phyloP scores from a whole-genome alignment of 2,113 vertebrate species.

The Ophiodon elongatus region DNA sequence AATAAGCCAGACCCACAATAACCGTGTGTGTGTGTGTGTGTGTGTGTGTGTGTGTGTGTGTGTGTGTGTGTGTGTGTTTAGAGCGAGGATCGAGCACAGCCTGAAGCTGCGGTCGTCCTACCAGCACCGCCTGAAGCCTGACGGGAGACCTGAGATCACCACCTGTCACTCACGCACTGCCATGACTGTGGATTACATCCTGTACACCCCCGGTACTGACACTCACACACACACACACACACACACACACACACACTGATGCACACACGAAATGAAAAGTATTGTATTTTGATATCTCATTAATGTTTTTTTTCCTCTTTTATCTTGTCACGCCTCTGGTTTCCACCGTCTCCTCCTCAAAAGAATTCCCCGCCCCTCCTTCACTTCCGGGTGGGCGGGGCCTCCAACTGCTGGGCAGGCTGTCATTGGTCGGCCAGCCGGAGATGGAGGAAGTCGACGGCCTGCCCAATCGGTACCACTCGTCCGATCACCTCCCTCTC shows the following conservation, averaged over 20 bases:
- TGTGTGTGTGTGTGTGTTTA: slow-evolving; percentile 24
- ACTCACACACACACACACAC: slow-evolving; percentile 22
- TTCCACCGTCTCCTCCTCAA: background rate
- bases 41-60: background rate
- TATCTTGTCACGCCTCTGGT: background rate
- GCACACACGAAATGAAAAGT: no score
- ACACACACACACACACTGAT: slow-evolving; percentile 24
- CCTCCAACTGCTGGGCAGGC: slow-evolving; percentile 89
- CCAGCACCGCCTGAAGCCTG: slow-evolving; percentile 87
- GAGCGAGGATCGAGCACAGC: slow-evolving; percentile 85
- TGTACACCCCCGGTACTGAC: slow-evolving; percentile 86
- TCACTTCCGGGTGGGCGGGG: slow-evolving; percentile 78
- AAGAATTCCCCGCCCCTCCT: slow-evolving; percentile 14
- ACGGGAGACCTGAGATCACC: slow-evolving; percentile 91
- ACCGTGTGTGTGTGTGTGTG: no score
- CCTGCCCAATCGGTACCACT: slow-evolving; percentile 91
- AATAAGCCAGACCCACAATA: no score
- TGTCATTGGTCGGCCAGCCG: slow-evolving; percentile 89
- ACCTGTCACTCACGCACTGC: slow-evolving; percentile 93
- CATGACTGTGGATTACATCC: slow-evolving; percentile 96
- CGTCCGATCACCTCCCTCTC: slow-evolving; percentile 96
- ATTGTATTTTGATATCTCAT: background rate
- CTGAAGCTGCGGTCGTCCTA: slow-evolving; percentile 93
- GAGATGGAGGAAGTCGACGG: slow-evolving; percentile 89
- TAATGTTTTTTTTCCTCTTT: background rate